Conservation (phyloP, 2,888 invertebrate species). For the Cybosia mesomella region DNA sequence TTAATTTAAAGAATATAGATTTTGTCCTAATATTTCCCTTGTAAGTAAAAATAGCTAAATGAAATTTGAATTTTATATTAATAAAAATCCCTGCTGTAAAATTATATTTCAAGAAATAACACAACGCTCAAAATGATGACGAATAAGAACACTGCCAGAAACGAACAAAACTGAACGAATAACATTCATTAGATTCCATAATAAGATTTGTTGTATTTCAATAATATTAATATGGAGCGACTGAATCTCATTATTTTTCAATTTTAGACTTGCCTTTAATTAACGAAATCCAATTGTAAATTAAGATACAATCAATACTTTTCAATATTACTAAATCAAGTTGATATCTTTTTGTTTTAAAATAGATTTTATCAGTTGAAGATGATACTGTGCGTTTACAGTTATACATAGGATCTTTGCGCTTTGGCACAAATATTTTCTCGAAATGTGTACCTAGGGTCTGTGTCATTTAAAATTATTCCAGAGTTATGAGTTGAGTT, state of each 20-base stretch:
- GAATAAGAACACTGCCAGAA: conserved; percentile 44
- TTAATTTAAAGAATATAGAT: conserved; percentile 12
- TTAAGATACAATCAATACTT: not conserved
- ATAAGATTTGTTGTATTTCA: conserved; percentile 34
- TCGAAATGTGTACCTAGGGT: not conserved
- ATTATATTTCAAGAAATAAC: conserved; percentile 12
- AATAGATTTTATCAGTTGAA: conserved; percentile 2
- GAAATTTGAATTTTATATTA: not conserved
- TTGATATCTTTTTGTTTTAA: not conserved
- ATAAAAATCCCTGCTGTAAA: not conserved
- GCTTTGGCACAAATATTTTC: not conserved
- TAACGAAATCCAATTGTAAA: conserved; percentile 24
- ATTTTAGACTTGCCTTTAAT: conserved; percentile 25
- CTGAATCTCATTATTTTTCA: conserved; percentile 44
- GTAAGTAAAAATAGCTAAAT: conserved; percentile 1
- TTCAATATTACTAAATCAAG: not conserved
- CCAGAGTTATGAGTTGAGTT: not conserved
- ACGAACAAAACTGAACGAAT: conserved; percentile 24
- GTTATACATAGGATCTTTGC: not conserved
- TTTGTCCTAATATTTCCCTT: not conserved
- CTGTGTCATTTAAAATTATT: not conserved
- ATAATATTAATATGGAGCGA: conserved; percentile 41
- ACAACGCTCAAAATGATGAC: conserved; percentile 44
- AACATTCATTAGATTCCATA: conserved; percentile 28
- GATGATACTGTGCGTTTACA: not conserved